phyloP scores from a whole-genome alignment of 2,888 invertebrate genomes.

The Epsilonema sp. region DNA sequence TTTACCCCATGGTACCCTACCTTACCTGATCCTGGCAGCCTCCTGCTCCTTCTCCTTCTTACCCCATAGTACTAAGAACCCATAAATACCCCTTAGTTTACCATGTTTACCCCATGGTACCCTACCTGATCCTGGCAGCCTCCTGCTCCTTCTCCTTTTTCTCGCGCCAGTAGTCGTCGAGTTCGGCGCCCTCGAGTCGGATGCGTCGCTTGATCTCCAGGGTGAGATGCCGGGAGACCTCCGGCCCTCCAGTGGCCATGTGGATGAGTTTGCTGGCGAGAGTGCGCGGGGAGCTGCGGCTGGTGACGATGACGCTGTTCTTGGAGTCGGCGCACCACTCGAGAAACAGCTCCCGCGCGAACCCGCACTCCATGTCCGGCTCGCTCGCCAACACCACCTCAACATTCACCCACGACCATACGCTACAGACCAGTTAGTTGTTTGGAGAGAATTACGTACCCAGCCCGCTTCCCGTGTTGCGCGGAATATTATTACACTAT shows the following conservation, averaged over 20 bases:
- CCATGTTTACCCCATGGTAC: too few relatives aligned
- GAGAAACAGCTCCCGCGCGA: constrained; percentile 74
- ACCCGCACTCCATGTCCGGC: constrained; percentile 84
- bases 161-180: constrained; percentile 37
- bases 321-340: constrained; percentile 76
- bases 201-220: constrained; percentile 35
- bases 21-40: too few relatives aligned
- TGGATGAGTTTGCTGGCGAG: constrained; percentile 36
- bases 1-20: too few relatives aligned
- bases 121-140: constrained; percentile 15
- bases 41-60: too few relatives aligned
- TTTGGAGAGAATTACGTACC: too few relatives aligned
- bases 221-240: constrained; percentile 2
- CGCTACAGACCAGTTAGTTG: too few relatives aligned
- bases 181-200: constrained; percentile 39
- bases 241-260: constrained; percentile 11
- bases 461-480: too few relatives aligned
- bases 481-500: too few relatives aligned
- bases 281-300: constrained; percentile 42
- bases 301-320: constrained; percentile 82
- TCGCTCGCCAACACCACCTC: constrained; percentile 77
- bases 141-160: constrained; percentile 33
- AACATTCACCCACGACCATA: too few relatives aligned
- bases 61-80: too few relatives aligned
- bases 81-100: too few relatives aligned